Evolutionary conservation across 2,888 invertebrate species (phyloP), one percentile per base, ranked within the genome.

Genomic region (Drosophila dives): DNA sequence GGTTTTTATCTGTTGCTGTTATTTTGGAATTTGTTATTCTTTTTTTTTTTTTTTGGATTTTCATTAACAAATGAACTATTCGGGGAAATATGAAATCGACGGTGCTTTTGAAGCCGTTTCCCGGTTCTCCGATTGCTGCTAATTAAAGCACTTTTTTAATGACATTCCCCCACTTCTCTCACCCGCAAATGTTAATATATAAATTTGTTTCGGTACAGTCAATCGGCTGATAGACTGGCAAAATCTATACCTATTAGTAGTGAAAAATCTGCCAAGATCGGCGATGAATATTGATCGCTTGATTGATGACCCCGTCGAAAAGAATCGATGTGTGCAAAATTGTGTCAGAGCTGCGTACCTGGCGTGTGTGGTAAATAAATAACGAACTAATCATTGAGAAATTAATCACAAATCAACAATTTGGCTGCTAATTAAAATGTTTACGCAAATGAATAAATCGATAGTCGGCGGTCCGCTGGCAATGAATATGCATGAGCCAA

Each of bases 391-490:
- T 90, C 81, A 83, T 75, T 65, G 61, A 62, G 56, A 76, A 76
- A 86, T 90, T 81, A 83, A 86, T 88, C 80, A 81, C 73, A 88
- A 74, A 73, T 66, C 64, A 71, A 75, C 59, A 72, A 64, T 62
- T 81, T 64, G 78, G 48, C 66, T 63, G 80, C 69, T 83, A 90
- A 86, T 90, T 83, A 86, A 88, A 89, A 90, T 86, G 90, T 90
- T 86, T 88, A 90, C 74, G 80, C 72, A 84, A 76, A 82, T 81
- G 75, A 81, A 73, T 74, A 78, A 70, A 62, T 68, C 49, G 74
- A 53, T 59, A 45, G 45, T 12, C 7, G 20, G 20, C 45, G 20
- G 45, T 12, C 7, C 12, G 20, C 45, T 54, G 75, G 69, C 83
- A 72, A 78, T 85, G 86, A 90, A 90, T 87, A 86, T 87, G 71